Evolutionary conservation across 1,140 invertebrate genomes (phyloP).

Genomic region (Hetaerina americana): DNA sequence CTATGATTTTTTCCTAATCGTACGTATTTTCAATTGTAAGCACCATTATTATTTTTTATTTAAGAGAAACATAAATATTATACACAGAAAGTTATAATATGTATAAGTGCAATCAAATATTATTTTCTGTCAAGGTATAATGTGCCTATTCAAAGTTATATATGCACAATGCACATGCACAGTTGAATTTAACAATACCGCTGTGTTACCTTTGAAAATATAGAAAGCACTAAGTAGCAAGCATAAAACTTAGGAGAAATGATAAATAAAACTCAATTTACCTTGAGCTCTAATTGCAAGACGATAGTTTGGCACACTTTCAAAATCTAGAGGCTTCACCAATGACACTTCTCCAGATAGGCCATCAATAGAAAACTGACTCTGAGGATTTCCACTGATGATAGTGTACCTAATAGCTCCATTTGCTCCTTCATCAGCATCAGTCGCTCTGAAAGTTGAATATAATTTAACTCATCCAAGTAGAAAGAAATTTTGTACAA

Average conservation of each 20-base stretch:
- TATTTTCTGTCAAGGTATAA: too few species aligned
- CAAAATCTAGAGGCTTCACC: conserved; percentile 82
- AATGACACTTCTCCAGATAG: conserved; percentile 79
- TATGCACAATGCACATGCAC: too few species aligned
- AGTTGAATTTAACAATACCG: too few species aligned
- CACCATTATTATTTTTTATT: too few species aligned
- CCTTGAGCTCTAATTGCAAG: conserved; percentile 82
- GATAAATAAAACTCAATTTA: conserved; percentile 17
- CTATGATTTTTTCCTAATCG: too few species aligned
- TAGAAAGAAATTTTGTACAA: too few species aligned
- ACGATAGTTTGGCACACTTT: conserved; percentile 67
- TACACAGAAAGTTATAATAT: too few species aligned
- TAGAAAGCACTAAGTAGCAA: not conserved
- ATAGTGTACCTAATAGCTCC: conserved; percentile 84
- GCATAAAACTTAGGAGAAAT: not conserved
- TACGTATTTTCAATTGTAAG: too few species aligned
- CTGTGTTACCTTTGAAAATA: too few species aligned
- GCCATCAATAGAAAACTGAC: conserved; percentile 88
- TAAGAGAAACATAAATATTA: too few species aligned
- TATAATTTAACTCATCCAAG: too few species aligned
- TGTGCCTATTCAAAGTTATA: not conserved
- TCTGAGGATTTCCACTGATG: conserved; percentile 86
- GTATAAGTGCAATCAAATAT: too few species aligned
- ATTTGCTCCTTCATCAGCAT: conserved; percentile 84
- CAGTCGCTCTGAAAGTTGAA: conserved; percentile 50